phyloP scores from a whole-genome alignment of 1,140 invertebrate genomes.

The Laupala kohalensis region DNA sequence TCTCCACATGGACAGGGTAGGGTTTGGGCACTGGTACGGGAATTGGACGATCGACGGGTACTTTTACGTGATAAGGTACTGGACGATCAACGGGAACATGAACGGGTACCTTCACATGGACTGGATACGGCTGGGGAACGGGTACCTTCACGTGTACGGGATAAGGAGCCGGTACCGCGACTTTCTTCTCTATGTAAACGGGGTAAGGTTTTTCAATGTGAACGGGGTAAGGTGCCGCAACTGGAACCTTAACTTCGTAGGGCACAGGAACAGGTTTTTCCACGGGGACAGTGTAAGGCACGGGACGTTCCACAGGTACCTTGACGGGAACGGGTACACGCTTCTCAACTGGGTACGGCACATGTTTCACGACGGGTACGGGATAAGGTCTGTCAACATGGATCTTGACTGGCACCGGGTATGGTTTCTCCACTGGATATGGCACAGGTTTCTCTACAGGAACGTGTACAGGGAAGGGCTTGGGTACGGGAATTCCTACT shows the following conservation, averaged over 20 bases:
- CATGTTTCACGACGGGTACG: slow-evolving; percentile 24
- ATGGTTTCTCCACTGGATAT: slow-evolving; percentile 31
- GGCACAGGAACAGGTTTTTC: slow-evolving; percentile 12
- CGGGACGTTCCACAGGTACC: slow-evolving; percentile 1
- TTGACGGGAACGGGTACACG: slow-evolving; percentile 24
- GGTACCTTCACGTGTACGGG: slow-evolving; percentile 11
- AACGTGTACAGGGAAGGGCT: slow-evolving; percentile 50
- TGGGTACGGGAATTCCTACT: slow-evolving; percentile 41
- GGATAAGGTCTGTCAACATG: neutral
- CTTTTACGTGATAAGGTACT: slow-evolving; percentile 9
- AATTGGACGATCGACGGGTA: slow-evolving; percentile 35
- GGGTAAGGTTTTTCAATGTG: slow-evolving; percentile 16
- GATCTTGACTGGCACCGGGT: slow-evolving; percentile 53
- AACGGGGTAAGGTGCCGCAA: slow-evolving; percentile 16
- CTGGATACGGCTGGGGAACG: slow-evolving; percentile 11
- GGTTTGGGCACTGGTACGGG: slow-evolving; percentile 19
- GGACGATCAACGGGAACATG: slow-evolving; percentile 18
- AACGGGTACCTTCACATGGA: slow-evolving; percentile 12
- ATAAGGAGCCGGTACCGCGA: slow-evolving; percentile 11
- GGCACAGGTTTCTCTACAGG: slow-evolving; percentile 36
- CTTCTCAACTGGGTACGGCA: slow-evolving; percentile 45
- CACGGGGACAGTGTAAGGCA: slow-evolving; percentile 13
- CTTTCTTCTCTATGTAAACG: slow-evolving; percentile 15
- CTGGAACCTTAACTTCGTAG: slow-evolving; percentile 13
- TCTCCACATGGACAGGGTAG: neutral